phyloP scores from a whole-genome alignment of 2,113 vertebrate genomes.

The Sialia sialis region DNA sequence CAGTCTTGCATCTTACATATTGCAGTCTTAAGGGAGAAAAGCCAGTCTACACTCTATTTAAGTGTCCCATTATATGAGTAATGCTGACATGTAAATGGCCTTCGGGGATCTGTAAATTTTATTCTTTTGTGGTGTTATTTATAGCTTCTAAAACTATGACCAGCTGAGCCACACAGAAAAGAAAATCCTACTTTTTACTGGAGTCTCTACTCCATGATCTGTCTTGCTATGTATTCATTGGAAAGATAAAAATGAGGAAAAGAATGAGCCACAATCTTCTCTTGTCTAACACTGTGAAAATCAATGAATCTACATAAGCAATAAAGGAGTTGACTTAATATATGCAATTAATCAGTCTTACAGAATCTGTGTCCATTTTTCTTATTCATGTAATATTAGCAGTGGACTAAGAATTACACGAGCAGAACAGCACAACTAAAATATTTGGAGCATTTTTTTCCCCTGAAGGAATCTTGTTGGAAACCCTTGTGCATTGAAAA shows the following conservation, averaged over 20 bases:
- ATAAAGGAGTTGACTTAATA: background rate
- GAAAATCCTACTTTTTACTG: background rate
- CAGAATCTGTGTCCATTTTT: background rate
- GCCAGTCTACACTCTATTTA: background rate
- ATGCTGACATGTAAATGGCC: background rate
- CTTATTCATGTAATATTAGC: background rate
- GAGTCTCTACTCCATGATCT: background rate
- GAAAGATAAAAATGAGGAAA: background rate
- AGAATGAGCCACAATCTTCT: background rate
- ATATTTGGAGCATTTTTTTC: background rate
- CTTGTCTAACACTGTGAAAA: background rate
- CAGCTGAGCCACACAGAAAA: background rate
- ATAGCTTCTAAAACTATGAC: background rate
- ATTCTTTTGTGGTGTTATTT: background rate
- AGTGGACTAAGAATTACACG: background rate
- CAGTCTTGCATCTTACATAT: background rate
- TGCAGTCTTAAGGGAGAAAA: background rate
- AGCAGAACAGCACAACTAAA: background rate
- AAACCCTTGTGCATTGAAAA: background rate
- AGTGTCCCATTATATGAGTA: background rate
- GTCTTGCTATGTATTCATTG: background rate
- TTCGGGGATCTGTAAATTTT: background rate
- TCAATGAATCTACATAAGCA: background rate
- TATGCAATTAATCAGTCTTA: background rate
- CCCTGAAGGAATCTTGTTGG: fast-evolving